Evolutionary conservation across 2,888 invertebrate species (phyloP).

Genomic region (Agrochola macilenta): DNA sequence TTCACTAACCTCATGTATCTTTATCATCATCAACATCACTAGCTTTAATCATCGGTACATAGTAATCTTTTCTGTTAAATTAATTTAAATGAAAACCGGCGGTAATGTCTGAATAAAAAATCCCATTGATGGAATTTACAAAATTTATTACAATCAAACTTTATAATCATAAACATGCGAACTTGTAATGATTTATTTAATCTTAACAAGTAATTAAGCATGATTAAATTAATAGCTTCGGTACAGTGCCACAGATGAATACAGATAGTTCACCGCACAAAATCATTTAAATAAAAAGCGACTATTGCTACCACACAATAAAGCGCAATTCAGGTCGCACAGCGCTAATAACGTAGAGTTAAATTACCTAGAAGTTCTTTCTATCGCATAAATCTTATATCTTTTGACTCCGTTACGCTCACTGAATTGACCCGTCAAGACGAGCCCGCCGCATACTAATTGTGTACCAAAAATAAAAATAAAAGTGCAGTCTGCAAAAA

Average conservation of each 20-base stretch:
- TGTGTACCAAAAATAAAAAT: neutral
- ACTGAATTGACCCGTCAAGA: too few relatives aligned
- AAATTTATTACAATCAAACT: neutral
- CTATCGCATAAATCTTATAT: too few relatives aligned
- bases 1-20: neutral
- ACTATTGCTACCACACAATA: too few relatives aligned
- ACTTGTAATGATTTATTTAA: neutral
- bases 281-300: too few relatives aligned
- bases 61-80: slow-evolving; percentile 54
- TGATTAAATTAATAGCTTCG: neutral
- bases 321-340: too few relatives aligned
- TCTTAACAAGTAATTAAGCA: neutral
- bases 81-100: neutral
- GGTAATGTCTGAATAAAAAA: neutral
- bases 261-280: too few relatives aligned
- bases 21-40: slow-evolving; percentile 13
- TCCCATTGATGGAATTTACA: neutral
- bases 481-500: neutral
- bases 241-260: neutral
- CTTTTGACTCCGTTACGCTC: too few relatives aligned
- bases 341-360: too few relatives aligned
- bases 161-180: neutral
- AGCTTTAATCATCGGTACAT: slow-evolving; percentile 20
- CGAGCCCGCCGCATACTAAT: too few relatives aligned
- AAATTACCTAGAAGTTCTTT: too few relatives aligned